phyloP scores from a whole-genome alignment of 2,888 invertebrate genomes.

The Stenichneumon culpator region DNA sequence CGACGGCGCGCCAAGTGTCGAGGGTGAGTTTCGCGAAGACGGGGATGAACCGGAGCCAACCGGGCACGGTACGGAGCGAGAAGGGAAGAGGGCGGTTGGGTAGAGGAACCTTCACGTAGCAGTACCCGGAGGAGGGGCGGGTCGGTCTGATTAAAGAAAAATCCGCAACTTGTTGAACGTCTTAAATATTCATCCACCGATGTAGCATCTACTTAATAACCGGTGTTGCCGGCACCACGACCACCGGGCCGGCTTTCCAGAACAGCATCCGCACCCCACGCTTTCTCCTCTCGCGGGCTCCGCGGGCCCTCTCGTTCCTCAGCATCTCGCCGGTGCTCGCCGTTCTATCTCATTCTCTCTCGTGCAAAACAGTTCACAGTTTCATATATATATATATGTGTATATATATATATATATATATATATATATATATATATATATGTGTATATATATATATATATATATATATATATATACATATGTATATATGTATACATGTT shows the following conservation, averaged over 20 bases:
- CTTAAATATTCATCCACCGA: slow-evolving; percentile 84
- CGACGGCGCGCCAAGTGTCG: slow-evolving; percentile 43
- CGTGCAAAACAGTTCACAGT: slow-evolving; percentile 30
- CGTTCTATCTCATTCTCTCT: slow-evolving; percentile 36
- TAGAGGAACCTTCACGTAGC: slow-evolving; percentile 18
- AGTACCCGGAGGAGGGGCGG: slow-evolving; percentile 42
- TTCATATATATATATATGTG: no score
- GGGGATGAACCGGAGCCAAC: slow-evolving; percentile 70
- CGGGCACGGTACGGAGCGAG: slow-evolving; percentile 62
- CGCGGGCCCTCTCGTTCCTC: slow-evolving; percentile 52
- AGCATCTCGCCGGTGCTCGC: slow-evolving; percentile 24
- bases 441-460: slow-evolving; percentile 12
- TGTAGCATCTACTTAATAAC: slow-evolving; percentile 84
- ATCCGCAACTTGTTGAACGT: slow-evolving; percentile 85
- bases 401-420: slow-evolving; percentile 13
- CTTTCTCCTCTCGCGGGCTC: slow-evolving; percentile 35
- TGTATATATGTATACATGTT: slow-evolving; percentile 11
- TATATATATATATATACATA: slow-evolving; percentile 4
- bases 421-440: slow-evolving; percentile 15
- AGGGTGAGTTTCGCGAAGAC: slow-evolving; percentile 43
- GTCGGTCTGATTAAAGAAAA: slow-evolving; percentile 80
- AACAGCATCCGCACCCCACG: slow-evolving; percentile 73
- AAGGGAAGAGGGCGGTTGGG: slow-evolving; percentile 36
- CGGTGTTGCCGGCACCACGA: slow-evolving; percentile 80
- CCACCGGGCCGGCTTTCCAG: slow-evolving; percentile 47